Conservation (phyloP, 1,140 invertebrate species). For the Lordiphosa collinella region DNA sequence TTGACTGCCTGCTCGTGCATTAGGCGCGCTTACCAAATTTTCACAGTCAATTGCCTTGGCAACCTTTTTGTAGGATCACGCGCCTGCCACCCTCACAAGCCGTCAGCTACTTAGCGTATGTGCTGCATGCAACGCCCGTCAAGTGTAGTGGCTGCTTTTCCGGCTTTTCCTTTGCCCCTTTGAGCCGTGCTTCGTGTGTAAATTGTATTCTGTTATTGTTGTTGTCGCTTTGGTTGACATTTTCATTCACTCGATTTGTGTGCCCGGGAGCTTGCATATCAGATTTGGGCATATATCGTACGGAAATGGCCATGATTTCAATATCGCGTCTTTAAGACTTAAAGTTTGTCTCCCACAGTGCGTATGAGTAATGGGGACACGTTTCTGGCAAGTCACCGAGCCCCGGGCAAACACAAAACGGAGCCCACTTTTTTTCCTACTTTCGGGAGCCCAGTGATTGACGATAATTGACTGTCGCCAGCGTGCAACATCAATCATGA, state of each 20-base stretch:
- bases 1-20: slow-evolving; percentile 75
- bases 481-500: slow-evolving; percentile 69
- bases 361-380: slow-evolving; percentile 58
- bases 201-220: slow-evolving; percentile 67
- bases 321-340: slow-evolving; percentile 52
- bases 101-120: slow-evolving; percentile 65
- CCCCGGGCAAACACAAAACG: slow-evolving; percentile 5
- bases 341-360: slow-evolving; percentile 35
- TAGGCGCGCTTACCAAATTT: slow-evolving; percentile 63
- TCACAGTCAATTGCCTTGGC: slow-evolving; percentile 75
- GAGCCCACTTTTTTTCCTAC: background rate
- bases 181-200: slow-evolving; percentile 47
- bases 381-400: slow-evolving; percentile 13
- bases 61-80: slow-evolving; percentile 75
- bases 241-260: slow-evolving; percentile 61
- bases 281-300: slow-evolving; percentile 73
- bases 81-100: slow-evolving; percentile 31
- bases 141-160: slow-evolving; percentile 6
- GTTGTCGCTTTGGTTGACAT: slow-evolving; percentile 62
- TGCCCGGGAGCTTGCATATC: slow-evolving; percentile 52
- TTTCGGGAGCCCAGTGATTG: slow-evolving; percentile 53
- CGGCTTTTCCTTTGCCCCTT: slow-evolving; percentile 34
- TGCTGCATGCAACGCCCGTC: slow-evolving; percentile 59
- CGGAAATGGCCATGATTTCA: slow-evolving; percentile 71
- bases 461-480: slow-evolving; percentile 75